These are phyloP conservation scores for Cheilosia soror DNA, from an alignment of 2,888 invertebrate species.

Conservation along the genomic window DNA sequence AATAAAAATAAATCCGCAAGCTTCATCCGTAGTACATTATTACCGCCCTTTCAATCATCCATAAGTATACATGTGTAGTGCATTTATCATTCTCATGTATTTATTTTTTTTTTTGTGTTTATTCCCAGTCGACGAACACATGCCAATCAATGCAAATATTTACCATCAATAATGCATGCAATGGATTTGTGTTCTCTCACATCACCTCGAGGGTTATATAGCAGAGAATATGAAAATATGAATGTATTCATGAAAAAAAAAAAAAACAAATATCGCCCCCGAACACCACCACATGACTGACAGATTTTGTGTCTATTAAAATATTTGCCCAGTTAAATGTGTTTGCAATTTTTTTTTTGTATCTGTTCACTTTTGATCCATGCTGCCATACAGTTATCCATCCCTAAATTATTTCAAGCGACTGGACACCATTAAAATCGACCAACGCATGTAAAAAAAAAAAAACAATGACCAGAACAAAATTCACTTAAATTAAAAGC, in stretches of 20 bases:
- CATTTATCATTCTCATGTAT: constrained; percentile 20
- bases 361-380: constrained; percentile 54
- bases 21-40: neutral
- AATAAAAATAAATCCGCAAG: no score
- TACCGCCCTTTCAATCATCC: constrained; percentile 9
- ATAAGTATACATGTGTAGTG: neutral
- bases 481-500: constrained; percentile 37
- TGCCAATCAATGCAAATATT: constrained; percentile 66
- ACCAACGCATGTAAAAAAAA: constrained; percentile 4
- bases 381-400: neutral
- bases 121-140: constrained; percentile 34
- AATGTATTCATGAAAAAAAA: constrained; percentile 2
- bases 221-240: constrained; percentile 1
- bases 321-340: constrained; percentile 71
- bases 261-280: neutral
- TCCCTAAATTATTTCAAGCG: constrained; percentile 63
- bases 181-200: constrained; percentile 16
- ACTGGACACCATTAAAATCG: constrained; percentile 60
- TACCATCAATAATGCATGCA: constrained; percentile 60
- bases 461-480: constrained; percentile 55
- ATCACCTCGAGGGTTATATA: neutral
- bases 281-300: constrained; percentile 23
- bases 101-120: constrained; percentile 18
- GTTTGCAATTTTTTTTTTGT: constrained; percentile 57
- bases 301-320: constrained; percentile 60